Percentiles rank a stretch among this genome's conserved stretches.
phyloP scores from a whole-genome alignment of 92 coral and sea anemone genomes.

The Desmophyllum pertusum region DNA sequence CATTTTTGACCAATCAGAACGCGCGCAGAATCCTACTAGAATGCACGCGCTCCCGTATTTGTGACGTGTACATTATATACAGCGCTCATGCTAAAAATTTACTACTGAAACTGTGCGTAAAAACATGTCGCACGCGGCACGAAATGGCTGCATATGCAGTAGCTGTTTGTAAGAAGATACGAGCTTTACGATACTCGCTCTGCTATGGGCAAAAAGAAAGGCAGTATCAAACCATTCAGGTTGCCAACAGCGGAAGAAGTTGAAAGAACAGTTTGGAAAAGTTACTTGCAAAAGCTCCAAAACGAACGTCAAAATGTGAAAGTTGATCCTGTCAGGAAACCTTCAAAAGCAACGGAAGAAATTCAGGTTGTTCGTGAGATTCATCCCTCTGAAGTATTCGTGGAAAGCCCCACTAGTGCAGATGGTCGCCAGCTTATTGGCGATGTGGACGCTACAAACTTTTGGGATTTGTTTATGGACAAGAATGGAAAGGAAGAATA shows the following conservation, averaged over 20 bases:
- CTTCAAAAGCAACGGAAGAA: not conserved
- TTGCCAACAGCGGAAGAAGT: not conserved
- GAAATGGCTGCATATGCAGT: slow-evolving; percentile 37
- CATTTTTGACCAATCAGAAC: not conserved
- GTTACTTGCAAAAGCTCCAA: not conserved
- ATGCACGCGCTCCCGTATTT: slow-evolving; percentile 7
- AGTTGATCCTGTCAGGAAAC: not conserved
- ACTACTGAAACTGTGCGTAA: not conserved
- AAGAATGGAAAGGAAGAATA: slow-evolving; percentile 69
- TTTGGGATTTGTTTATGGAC: slow-evolving; percentile 62
- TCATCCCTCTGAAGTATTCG: slow-evolving; percentile 52
- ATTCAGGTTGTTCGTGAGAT: slow-evolving; percentile 14
- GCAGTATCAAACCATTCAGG: not conserved
- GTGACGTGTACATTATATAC: slow-evolving; percentile 14
- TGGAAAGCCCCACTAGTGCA: slow-evolving; percentile 61
- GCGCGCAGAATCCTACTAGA: not conserved
- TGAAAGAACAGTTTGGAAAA: not conserved
- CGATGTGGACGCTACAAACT: slow-evolving; percentile 60
- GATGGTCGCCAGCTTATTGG: slow-evolving; percentile 23
- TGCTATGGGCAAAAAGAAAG: not conserved
- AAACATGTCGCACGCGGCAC: not conserved
- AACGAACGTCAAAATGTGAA: not conserved
- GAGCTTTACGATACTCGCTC: not conserved
- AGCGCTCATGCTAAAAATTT: not conserved
- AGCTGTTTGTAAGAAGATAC: slow-evolving; percentile 23